Base-by-base conservation (phyloP, 2,888 invertebrate species). In the Tetheella fluctuosa region DNA sequence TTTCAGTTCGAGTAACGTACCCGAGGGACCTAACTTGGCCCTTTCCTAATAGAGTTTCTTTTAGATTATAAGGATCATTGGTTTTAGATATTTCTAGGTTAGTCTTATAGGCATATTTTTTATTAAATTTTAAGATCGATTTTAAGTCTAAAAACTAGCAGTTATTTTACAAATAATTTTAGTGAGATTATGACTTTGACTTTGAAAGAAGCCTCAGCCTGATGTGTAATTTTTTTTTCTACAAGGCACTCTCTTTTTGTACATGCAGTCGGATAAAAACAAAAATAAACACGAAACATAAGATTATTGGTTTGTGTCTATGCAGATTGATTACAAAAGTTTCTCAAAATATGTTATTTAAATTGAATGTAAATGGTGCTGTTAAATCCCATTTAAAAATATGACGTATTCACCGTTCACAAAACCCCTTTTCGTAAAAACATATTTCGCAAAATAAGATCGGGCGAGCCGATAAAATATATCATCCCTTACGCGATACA, bases 381-480 rank as follows among this genome's bases (percentile, higher is more conserved):
- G 1, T 1, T 15, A 25, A 25, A 37, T 5, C 5, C n/a, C 39
- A 39, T 39, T 39, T 39, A 39, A 15, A 39, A 39, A 39, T n/a
- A 39, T 39, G n/a, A n/a, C 39, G 10, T n/a, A 39, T 39, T 48
- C 42, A 17, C n/a, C n/a, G 39, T 17, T 2, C 42, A 17, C n/a
- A 37, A 37, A 37, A 37, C 10, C 30, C 30, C 10, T 42, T 15
- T 42, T 42, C 17, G 7, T 17, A 42, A 17, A 42, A 12, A 42
- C 42, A 42, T 42, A 42, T 10, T 48, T 48, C 48, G 10, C 48
- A n/a, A n/a, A 48, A 48, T 48, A 15, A 20, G 48, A 48, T 48
- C 2, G 48, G 48, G 20, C 20, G 10, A 17, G 48, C 17, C 48
- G 17, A 48, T 48, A 48, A 48, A 20, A 48, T 48, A 5, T 1